Conservation (phyloP, 2,888 invertebrate species). For the Gibbula magus region DNA sequence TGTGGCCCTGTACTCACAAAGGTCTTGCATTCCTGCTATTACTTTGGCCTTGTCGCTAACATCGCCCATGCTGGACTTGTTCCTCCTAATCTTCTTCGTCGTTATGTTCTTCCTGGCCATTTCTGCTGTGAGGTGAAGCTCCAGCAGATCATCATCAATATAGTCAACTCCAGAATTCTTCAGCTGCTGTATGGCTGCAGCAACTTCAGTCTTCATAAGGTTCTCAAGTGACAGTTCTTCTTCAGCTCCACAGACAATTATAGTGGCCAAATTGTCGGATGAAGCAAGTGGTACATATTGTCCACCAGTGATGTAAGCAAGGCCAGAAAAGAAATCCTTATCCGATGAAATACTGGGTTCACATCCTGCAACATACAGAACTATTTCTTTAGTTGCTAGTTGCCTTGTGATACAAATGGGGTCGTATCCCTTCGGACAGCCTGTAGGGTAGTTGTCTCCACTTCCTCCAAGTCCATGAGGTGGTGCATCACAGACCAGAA, state of each 20-base stretch:
- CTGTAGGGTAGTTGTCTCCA: constrained; percentile 64
- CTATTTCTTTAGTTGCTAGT: constrained; percentile 66
- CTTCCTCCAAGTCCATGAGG: constrained; percentile 64
- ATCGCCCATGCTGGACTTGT: constrained; percentile 36
- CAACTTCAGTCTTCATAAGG: constrained; percentile 61
- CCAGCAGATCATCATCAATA: constrained; percentile 47
- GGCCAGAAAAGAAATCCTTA: constrained; percentile 67
- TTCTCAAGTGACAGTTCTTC: constrained; percentile 69
- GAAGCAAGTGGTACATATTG: constrained; percentile 69
- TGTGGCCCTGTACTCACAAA: not conserved
- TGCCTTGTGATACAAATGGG: constrained; percentile 60
- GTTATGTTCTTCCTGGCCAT: constrained; percentile 42
- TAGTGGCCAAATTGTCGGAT: constrained; percentile 58
- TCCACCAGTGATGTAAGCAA: constrained; percentile 69
- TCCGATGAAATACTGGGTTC: constrained; percentile 63
- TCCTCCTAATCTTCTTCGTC: constrained; percentile 48
- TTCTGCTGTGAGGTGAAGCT: constrained; percentile 40
- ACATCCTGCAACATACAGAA: constrained; percentile 68
- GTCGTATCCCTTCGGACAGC: constrained; percentile 67
- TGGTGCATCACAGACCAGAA: constrained; percentile 69
- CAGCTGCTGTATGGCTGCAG: constrained; percentile 53
- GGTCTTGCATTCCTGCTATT: constrained; percentile 34
- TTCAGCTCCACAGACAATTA: constrained; percentile 68
- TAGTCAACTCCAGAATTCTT: constrained; percentile 38
- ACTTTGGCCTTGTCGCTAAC: constrained; percentile 39